These are phyloP conservation scores for Gymnoscopelus microlampas DNA, from an alignment of 2,797 vertebrate genomes.

Conservation along the genomic window DNA sequence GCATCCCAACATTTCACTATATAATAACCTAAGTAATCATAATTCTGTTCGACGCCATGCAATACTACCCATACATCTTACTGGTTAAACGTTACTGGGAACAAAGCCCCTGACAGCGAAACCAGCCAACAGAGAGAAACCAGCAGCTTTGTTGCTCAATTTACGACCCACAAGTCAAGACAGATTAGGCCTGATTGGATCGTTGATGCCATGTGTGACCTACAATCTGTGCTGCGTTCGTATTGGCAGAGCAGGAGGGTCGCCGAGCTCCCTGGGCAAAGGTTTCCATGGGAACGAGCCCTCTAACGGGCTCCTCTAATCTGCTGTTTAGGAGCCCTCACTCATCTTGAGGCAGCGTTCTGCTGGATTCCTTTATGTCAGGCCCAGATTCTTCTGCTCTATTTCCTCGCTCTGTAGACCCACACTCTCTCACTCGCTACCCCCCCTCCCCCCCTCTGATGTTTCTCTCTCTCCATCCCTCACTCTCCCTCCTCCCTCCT, in stretches of 20 bases:
- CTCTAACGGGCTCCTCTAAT: constrained; percentile 70
- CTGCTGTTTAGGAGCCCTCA: constrained; percentile 77
- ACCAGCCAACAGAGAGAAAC: constrained; percentile 54
- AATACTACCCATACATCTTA: too few species aligned
- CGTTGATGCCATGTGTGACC: constrained; percentile 80
- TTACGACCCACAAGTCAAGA: constrained; percentile 72
- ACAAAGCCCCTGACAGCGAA: constrained; percentile 33
- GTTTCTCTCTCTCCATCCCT: neutral
- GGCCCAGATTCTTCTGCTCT: constrained; percentile 84
- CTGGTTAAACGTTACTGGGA: too few species aligned
- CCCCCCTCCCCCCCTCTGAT: neutral
- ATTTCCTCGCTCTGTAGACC: constrained; percentile 72
- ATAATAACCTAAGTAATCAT: neutral
- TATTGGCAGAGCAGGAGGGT: constrained; percentile 62
- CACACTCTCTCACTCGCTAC: constrained; percentile 12
- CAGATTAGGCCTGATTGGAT: constrained; percentile 74
- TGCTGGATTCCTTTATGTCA: constrained; percentile 81
- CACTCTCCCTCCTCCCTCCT: neutral
- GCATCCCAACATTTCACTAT: neutral
- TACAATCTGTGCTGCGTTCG: constrained; percentile 71
- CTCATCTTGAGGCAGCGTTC: constrained; percentile 77
- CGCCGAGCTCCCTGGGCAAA: constrained; percentile 70
- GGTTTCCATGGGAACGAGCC: constrained; percentile 88
- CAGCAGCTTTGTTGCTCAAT: constrained; percentile 65
- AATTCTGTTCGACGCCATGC: too few species aligned